Base-by-base conservation (phyloP, 1,140 invertebrate species). In the Spodoptera frugiperda region DNA sequence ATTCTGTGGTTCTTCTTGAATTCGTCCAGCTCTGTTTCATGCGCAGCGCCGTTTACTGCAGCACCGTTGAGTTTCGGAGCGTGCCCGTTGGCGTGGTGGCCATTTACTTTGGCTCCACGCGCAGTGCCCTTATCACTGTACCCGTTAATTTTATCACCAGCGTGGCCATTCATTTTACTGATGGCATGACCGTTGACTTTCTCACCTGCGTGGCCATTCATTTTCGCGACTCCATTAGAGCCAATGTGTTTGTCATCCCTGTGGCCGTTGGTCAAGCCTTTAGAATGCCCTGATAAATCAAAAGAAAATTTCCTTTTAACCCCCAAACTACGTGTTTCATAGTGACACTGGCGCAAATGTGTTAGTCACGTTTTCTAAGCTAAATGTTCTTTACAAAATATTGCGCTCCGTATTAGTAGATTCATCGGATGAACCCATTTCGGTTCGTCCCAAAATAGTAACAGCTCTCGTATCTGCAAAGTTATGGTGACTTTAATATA, bases 261-360 rank as follows among this genome's bases (percentile, higher is more conserved):
- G 53, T 79, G 77, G 39, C 75, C 77, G 54, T 81, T 77, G 46
- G 72, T 80, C 75, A 33, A 74, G 19, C 67, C 39, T 79, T 76
- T 76, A 76, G 33, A 53, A 70, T 72, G 89, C 76, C 92, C 92
- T 94, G 86, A 89, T 87, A 87, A 89, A 92, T 72, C 68, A 88
- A 87, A 87, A 83, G 76, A 87, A 83, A 86, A 78, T 81, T 73
- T 79, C 71, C 75, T 63, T 85, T 86, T 87, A 86, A 88, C 84
- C 78, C 80, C 84, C 71, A 78, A 65, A 51, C 79, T 59, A 59
- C 5, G 44, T 68, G 19, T 71, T 71, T 80, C 83, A 68, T 71
- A 78, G 71, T 67, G 81, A 90, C 81, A 91, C 87, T 91, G 90
- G 89, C 92, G 89, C 83, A 91, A 93, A 87, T 87, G 85, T 91